Evolutionary conservation across 1,140 invertebrate genomes (phyloP).

Genomic region (Drosophila quadrilineata): DNA sequence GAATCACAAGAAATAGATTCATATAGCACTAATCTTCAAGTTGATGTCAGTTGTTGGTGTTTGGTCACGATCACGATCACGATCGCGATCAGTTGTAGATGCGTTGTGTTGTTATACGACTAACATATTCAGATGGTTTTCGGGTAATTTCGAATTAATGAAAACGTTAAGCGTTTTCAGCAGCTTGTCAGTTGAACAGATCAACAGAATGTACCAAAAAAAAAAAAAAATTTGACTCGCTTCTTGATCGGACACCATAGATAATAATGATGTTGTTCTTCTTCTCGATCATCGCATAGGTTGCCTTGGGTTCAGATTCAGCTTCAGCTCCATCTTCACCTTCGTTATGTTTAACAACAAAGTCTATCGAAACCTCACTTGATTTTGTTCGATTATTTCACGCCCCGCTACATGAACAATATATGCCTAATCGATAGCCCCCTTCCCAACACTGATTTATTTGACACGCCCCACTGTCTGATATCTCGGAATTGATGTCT

Average conservation of each 20-base stretch:
- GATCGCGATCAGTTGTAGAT: not conserved
- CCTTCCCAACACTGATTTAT: constrained; percentile 33
- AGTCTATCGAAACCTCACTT: not conserved
- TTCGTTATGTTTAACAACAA: constrained; percentile 39
- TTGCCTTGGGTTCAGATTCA: constrained; percentile 47
- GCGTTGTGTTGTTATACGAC: not conserved
- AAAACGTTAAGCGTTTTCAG: constrained; percentile 70
- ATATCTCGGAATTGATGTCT: constrained; percentile 23
- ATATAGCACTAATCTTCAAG: not conserved
- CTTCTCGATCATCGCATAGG: constrained; percentile 24
- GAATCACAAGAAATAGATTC: constrained; percentile 12
- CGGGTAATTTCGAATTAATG: constrained; percentile 51
- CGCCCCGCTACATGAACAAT: constrained; percentile 13
- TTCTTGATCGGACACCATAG: not conserved
- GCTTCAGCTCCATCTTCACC: constrained; percentile 32
- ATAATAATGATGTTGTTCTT: constrained; percentile 5
- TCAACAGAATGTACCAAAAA: too few species aligned
- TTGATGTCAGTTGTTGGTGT: too few species aligned
- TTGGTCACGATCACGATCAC: constrained; percentile 2
- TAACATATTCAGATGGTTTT: constrained; percentile 17
- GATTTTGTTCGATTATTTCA: constrained; percentile 1
- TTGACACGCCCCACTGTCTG: constrained; percentile 39
- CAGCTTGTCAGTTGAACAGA: constrained; percentile 51
- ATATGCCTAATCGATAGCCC: constrained; percentile 7
- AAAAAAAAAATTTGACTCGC: constrained; percentile 23